These are phyloP conservation scores for Dynastes grantii DNA, from an alignment of 2,888 invertebrate genomes.

Conservation along the genomic window DNA sequence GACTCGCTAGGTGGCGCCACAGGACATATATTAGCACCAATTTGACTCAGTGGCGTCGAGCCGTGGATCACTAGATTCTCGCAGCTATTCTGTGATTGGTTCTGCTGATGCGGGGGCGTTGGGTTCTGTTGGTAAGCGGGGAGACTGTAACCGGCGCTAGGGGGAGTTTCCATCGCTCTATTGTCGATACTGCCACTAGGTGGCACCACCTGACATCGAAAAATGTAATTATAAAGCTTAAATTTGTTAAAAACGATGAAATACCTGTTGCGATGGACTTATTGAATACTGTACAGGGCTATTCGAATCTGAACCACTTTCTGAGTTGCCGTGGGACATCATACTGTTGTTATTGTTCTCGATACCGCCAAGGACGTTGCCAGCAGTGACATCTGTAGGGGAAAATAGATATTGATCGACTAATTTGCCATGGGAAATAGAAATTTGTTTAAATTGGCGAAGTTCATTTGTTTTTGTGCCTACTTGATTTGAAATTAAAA, in stretches of 20 bases:
- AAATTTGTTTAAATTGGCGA: conserved; percentile 38
- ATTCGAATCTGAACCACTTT: conserved; percentile 71
- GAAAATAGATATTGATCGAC: too few relatives aligned
- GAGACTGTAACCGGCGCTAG: conserved; percentile 62
- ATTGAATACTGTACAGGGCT: conserved; percentile 71
- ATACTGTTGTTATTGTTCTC: conserved; percentile 71
- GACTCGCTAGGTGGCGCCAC: conserved; percentile 72
- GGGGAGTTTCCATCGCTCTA: conserved; percentile 60
- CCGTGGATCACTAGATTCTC: conserved; percentile 80
- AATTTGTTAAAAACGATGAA: not conserved
- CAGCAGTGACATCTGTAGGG: conserved; percentile 68
- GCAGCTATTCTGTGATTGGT: conserved; percentile 67
- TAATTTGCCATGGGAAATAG: too few relatives aligned
- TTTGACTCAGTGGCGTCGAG: conserved; percentile 82
- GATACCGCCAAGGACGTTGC: conserved; percentile 67
- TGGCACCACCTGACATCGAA: conserved; percentile 64
- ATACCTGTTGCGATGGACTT: conserved; percentile 67
- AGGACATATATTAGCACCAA: conserved; percentile 82
- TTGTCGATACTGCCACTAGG: conserved; percentile 60
- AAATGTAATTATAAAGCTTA: conserved; percentile 51
- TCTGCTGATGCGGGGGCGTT: conserved; percentile 69
- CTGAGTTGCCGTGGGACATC: conserved; percentile 69
- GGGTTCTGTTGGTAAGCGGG: conserved; percentile 62
- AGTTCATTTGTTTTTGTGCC: too few relatives aligned
- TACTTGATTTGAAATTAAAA: too few relatives aligned